Evolutionary conservation across 2,113 vertebrate genomes (phyloP), one percentile per base, ranked within the genome.

Genomic region (Jaculus jaculus): DNA sequence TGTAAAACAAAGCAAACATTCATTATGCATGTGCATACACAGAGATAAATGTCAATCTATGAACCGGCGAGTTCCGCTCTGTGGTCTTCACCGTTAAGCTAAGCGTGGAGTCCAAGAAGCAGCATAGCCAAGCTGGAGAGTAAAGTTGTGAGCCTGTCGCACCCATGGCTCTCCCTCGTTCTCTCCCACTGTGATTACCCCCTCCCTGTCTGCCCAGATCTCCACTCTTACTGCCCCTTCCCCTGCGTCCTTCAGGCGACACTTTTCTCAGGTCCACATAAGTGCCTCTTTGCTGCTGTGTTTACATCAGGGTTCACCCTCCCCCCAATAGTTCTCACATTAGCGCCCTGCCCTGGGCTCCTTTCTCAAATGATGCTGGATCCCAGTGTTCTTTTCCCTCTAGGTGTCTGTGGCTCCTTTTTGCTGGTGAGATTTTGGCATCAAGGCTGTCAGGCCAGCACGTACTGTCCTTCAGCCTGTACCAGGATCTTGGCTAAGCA

Each of bases 1-100:
- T 66, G 37, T 47, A 47, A 68, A 66, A 66, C 28, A 30, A 65
- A 42, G 80, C 61, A 37, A 83, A 63, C 24, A 15, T 63, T 30
- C 10, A 80, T 23, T 30, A 4, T 3, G 10, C 3, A 61, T 3
- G 17, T 4, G 30, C 3, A 2, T 6, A 4, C 11, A 39, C 10
- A 24, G 16, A 24, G 21, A 42, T 74, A 39, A 47, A 21, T 4
- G 20, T 51, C 9, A 15, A 16, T 37, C 21, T 71, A n/a, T 20
- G 32, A 32, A 21, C 30, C 68, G n/a, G 18, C 12, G 21, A 37
- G 42, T 77, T 77, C 84, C n/a, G 15, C 26, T 66, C 47, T 80
- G 8, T 18, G 73, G 23, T 61, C n/a, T 87, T 69, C 69, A 20
- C 21, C n/a, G 16, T 58, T 63, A n/a, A 82, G 23, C 34, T 63